Conservation (phyloP, 2,113 vertebrate species). For the Strix aluco region DNA sequence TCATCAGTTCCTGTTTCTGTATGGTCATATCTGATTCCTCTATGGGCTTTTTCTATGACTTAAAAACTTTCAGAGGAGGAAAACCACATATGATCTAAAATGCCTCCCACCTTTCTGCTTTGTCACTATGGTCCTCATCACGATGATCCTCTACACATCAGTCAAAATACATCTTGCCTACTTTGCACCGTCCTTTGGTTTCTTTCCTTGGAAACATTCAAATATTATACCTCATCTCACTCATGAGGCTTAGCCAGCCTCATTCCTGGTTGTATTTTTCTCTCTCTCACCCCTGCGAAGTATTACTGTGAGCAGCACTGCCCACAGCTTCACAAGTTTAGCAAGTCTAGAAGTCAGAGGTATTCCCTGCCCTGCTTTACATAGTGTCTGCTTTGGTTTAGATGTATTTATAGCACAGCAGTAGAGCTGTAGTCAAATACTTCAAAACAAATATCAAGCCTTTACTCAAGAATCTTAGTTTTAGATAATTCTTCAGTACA, state of each 20-base stretch:
- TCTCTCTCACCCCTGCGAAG: neutral
- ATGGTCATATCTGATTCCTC: slow-evolving; percentile 4
- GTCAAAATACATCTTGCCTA: neutral
- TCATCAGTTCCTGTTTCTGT: slow-evolving; percentile 4
- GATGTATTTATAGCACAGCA: neutral
- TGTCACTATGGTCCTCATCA: neutral
- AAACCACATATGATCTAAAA: neutral
- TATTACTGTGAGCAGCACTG: neutral
- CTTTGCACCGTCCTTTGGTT: neutral
- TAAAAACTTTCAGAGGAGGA: slow-evolving; percentile 12
- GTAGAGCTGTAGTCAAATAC: neutral
- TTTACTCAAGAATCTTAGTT: neutral
- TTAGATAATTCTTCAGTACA: neutral
- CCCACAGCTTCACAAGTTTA: neutral
- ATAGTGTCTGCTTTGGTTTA: neutral
- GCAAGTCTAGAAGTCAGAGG: neutral
- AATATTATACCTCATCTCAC: neutral
- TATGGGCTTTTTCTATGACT: slow-evolving; percentile 16
- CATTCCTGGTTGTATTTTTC: neutral
- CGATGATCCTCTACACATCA: neutral
- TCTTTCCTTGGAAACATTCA: neutral
- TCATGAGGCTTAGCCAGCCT: neutral
- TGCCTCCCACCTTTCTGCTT: neutral
- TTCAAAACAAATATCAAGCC: neutral
- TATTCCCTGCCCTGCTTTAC: neutral